Conservation (phyloP, 2,888 invertebrate genomes). For the Phorcus lineatus region DNA sequence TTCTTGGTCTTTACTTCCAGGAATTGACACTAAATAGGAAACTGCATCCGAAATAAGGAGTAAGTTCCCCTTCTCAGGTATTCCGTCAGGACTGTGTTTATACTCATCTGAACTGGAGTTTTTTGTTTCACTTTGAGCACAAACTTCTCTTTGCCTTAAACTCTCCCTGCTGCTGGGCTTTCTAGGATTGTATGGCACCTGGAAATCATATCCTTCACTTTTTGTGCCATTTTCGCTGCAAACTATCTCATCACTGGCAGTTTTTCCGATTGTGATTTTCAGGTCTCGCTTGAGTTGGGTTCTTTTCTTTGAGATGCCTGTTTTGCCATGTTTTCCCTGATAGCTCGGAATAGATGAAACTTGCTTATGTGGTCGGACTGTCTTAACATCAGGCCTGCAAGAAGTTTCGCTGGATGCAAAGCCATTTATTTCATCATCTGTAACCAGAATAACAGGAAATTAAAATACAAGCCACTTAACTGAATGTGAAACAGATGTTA, state of each 20-base stretch:
- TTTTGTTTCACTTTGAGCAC: background rate
- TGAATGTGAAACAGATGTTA: no score
- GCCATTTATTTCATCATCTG: no score
- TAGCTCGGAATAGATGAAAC: background rate
- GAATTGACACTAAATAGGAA: background rate
- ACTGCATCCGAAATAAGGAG: conserved; percentile 11
- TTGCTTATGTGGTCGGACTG: background rate
- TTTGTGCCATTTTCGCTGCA: background rate
- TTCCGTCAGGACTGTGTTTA: background rate
- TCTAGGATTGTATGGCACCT: background rate
- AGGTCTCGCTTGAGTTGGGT: background rate
- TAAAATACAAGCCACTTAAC: no score
- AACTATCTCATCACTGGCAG: background rate
- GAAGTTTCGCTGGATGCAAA: background rate
- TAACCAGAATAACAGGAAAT: no score
- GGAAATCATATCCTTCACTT: background rate
- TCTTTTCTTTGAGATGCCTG: background rate
- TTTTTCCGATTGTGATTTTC: background rate
- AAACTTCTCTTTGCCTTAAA: background rate
- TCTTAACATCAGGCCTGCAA: background rate
- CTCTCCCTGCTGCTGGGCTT: background rate
- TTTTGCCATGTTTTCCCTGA: background rate
- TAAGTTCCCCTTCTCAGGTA: conserved; percentile 8
- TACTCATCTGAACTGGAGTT: conserved; percentile 11
- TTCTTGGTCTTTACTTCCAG: background rate